A percentile compares a stretch with the other conserved stretches of the same genome.
phyloP scores from a whole-genome alignment of 1,140 invertebrate species.

The Drosophila subobscura region DNA sequence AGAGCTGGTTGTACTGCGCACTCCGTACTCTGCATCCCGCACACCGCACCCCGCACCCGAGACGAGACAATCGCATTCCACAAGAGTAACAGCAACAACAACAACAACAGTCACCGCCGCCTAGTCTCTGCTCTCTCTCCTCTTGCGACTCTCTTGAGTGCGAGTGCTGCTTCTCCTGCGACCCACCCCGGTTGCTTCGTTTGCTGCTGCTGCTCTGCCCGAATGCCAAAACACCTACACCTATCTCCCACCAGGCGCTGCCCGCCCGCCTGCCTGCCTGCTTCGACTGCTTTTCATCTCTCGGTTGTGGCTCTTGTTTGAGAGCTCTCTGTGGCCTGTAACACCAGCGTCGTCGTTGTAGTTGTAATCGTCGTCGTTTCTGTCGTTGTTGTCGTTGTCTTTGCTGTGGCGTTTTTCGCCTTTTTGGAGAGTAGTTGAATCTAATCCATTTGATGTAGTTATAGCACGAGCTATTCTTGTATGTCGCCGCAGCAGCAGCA shows the following conservation, averaged over 20 bases:
- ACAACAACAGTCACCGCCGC: conserved; percentile 18
- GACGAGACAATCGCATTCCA: conserved; percentile 67
- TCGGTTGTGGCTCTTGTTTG: conserved; percentile 3
- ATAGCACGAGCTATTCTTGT: conserved; percentile 82
- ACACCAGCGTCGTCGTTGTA: conserved; percentile 44
- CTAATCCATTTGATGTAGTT: conserved; percentile 82
- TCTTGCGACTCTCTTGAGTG: background rate
- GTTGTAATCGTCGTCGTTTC: conserved; percentile 10
- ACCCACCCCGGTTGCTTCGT: background rate
- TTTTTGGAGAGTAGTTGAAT: conserved; percentile 81
- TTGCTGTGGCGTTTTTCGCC: conserved; percentile 69
- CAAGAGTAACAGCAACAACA: conserved; percentile 27
- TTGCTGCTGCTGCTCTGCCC: conserved; percentile 26
- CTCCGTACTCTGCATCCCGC: background rate
- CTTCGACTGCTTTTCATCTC: conserved; percentile 48
- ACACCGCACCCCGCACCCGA: conserved; percentile 3
- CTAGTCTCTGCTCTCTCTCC: conserved; percentile 26
- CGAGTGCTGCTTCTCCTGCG: no score
- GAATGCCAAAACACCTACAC: conserved; percentile 80
- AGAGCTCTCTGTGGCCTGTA: conserved; percentile 28
- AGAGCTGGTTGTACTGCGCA: conserved; percentile 16
- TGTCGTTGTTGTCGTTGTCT: conserved; percentile 14
- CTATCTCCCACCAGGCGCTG: conserved; percentile 35
- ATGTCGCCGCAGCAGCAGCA: conserved; percentile 54
- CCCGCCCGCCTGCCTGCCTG: background rate